Evolutionary conservation across 1,140 invertebrate species (phyloP), one percentile per base, ranked within the genome.

Genomic region (Micrasema longulum): DNA sequence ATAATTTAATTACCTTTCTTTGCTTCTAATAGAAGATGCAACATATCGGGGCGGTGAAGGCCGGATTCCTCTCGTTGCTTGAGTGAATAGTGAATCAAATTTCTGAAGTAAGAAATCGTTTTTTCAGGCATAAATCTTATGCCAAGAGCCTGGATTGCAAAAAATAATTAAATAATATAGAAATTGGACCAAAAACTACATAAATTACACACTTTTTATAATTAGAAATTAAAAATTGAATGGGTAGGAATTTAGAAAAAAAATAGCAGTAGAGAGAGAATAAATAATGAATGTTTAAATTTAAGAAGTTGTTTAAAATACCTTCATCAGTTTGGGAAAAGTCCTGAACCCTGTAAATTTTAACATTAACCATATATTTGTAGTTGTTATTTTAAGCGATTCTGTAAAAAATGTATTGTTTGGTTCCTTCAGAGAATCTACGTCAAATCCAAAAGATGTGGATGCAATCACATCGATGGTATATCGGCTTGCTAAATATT

Each of bases 391-490:
- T 12, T 75, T 74, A 23, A 81, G 83, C 4, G 84, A 87, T 77
- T 83, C 82, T 66, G 74, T 62, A 57, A 84, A 89, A 76, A 87
- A 87, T 50, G 83, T 75, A 72, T 88, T 87, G 2, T 87, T 76
- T 0, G 80, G 77, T 1, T 89, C 80, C 10, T 79, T 81, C 16
- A 87, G 80, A 0, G 88, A 88, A 70, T 90, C 83, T 0, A 88
- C 83, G 71, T 88, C 82, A 4, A 89, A 78, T 0, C 88, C 88
- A 76, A 89, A 89, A 72, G 1, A 71, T 22, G 23, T 77, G 20
- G 72, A 74, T 38, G 72, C 72, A 38, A 70, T 74, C 12, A 90
- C 87, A 73, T 91, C 89, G 38, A 85, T 88, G 0, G 88, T 85
- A 64, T 85, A 89, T 1, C 86, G 82, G 0, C 84, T 83, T 10